These are phyloP conservation scores for Bucco capensis DNA, from an alignment of 2,113 vertebrate genomes.

Conservation along the genomic window DNA sequence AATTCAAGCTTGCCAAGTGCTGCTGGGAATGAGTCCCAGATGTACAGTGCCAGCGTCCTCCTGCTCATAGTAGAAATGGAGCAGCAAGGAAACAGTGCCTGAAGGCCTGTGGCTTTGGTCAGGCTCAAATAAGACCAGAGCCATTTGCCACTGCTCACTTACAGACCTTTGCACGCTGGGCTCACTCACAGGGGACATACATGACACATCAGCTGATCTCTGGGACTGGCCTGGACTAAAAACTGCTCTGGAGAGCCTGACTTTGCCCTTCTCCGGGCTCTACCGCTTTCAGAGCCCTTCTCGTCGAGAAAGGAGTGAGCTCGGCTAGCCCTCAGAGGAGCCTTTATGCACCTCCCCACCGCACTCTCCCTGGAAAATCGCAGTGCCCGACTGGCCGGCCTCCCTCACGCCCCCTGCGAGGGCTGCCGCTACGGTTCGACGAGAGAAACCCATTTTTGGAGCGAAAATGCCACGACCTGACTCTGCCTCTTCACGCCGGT, in stretches of 20 bases:
- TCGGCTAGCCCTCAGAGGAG: neutral
- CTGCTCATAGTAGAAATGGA: rapidly evolving
- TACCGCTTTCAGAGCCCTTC: neutral
- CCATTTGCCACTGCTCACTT: rapidly evolving
- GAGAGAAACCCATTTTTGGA: rapidly evolving
- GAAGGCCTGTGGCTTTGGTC: rapidly evolving
- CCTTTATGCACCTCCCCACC: rapidly evolving
- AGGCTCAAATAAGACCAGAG: neutral
- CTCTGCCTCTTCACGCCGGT: neutral
- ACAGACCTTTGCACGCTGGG: rapidly evolving
- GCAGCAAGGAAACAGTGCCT: neutral
- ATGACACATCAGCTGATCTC: rapidly evolving
- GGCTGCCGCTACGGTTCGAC: too few species aligned
- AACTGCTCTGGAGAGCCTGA: neutral
- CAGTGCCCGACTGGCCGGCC: neutral
- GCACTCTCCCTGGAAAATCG: neutral
- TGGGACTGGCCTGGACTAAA: neutral
- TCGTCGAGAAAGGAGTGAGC: neutral
- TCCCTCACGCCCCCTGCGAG: too few species aligned
- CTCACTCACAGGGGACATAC: rapidly evolving
- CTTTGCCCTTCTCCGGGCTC: neutral
- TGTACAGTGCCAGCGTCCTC: neutral
- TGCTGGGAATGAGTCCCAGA: neutral
- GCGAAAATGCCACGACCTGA: too few species aligned
- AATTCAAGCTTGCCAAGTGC: neutral